Evolutionary conservation across 2,113 vertebrate species (phyloP), one percentile per base, ranked within the genome.

Genomic region (Struthidea cinerea): DNA sequence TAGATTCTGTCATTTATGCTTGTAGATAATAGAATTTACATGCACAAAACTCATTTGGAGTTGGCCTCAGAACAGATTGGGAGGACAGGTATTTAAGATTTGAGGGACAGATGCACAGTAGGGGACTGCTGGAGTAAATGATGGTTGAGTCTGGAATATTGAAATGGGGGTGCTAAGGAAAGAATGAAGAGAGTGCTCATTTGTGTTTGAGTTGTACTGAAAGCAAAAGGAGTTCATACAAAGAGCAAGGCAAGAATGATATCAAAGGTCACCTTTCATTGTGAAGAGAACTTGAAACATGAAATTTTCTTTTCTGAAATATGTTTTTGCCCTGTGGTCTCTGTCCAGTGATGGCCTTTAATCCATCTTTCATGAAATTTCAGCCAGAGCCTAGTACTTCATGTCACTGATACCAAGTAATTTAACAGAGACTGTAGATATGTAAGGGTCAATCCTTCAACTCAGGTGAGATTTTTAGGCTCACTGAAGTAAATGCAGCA

Each of bases 11-110:
- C 92, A 90, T 93, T 95, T 96, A 80, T 93, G 83, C 79, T 87
- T 90, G 83, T 92, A 93, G 90, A 94, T 96, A 97, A 95, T 96
- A 95, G 94, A 95, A 96, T 94, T 95, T 96, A 87, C 90, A 94
- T 94, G 85, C 90, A 94, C 68, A 93, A 89, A 92, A 82, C 74
- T 95, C 89, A 73, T 96, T 95, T 95, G 90, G 81, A 88, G 86
- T 93, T 6, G 15, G 89, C 91, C 70, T 95, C 57, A 57, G 93
- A 91, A 94, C 89, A 93, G 87, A 85, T 90, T 96, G 94, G 91
- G 95, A 96, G 90, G 95, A 96, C 91, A 96, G 85, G 75, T 94
- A 94, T 84, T 93, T 94, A 89, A 94, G 74, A 77, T 93, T 90
- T 96, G 87, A 95, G 93, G 93, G 94, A 97, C 76, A 93, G 88